phyloP scores from a whole-genome alignment of 2,113 vertebrate species.

The Tylochromis polylepis region DNA sequence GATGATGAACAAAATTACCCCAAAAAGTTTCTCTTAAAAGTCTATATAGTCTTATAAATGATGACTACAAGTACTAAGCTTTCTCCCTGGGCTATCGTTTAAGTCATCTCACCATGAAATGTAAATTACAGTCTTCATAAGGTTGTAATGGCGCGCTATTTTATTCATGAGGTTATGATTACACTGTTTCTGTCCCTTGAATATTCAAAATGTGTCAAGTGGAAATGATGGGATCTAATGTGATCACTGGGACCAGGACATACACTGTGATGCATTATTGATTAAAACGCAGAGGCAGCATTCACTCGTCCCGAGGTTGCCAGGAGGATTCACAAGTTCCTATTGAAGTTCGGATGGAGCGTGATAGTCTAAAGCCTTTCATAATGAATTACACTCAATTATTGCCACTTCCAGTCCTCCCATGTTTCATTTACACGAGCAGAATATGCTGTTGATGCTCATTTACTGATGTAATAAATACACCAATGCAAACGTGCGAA shows the following conservation, averaged over 20 bases:
- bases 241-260: constrained; percentile 27
- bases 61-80: constrained; percentile 23
- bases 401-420: neutral
- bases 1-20: constrained; percentile 37
- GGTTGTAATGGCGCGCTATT: constrained; percentile 54
- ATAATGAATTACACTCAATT: constrained; percentile 46
- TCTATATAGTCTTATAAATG: constrained; percentile 40
- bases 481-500: neutral
- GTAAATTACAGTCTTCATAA: constrained; percentile 57
- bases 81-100: constrained; percentile 40
- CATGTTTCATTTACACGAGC: constrained; percentile 4
- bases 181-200: constrained; percentile 49
- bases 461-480: constrained; percentile 32
- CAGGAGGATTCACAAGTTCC: constrained; percentile 8
- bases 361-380: constrained; percentile 3
- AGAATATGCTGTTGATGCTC: constrained; percentile 5
- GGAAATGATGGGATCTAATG: constrained; percentile 43
- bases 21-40: constrained; percentile 48
- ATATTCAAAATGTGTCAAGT: constrained; percentile 60
- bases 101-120: constrained; percentile 45
- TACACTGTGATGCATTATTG: constrained; percentile 33
- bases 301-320: neutral
- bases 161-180: constrained; percentile 68
- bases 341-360: constrained; percentile 8
- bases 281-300: constrained; percentile 16